Evolutionary conservation across 2,797 vertebrate genomes (phyloP), one percentile per base, ranked within the genome.

Genomic region (Harpagifer antarcticus): DNA sequence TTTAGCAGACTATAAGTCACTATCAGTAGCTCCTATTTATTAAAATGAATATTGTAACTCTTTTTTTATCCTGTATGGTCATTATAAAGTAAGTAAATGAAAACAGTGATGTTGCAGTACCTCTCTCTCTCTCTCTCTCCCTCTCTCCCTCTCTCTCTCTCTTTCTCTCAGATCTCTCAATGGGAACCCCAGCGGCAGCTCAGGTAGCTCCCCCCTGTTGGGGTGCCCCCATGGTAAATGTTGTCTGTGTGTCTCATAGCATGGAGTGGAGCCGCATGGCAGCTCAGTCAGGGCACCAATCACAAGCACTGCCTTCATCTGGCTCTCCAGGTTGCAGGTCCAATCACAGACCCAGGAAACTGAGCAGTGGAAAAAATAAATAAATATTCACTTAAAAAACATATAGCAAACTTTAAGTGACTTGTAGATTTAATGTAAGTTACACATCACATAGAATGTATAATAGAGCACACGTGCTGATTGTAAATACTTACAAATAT

Each of bases 141-240:
- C 11, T 80, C 9, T 72, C 9, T 70, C n/a, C n/a, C 19, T 63
- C 20, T 82, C 20, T 84, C 20, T 86, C 11, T 80, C 9, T 72
- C 9, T 70, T 42, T 74, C 20, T 59, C 66, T 42, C 93, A 98
- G 97, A 92, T 96, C 97, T 92, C 72, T 96, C 96, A 82, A 93
- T 98, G 92, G 97, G 81, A 96, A 96, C 90, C 94, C 92, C 91
- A 96, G 96, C 50, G 95, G 95, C 97, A 1, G 96, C 98, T 31
- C 98, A 99, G 96, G 97, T 99, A 95, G 97, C 97, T 88, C 96
- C 98, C 78, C 97, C 97, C 74, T 97, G 96, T 63, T 99, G 98
- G 98, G 96, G 97, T 86, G 95, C 97, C 83, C 94, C 96, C 83
- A 90, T 98, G 97, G 98, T 99, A 99, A 73, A 97, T 95, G 95